Evolutionary conservation across 2,888 invertebrate genomes (phyloP), one percentile per base, ranked within the genome.

Genomic region (Ochropleura plecta): DNA sequence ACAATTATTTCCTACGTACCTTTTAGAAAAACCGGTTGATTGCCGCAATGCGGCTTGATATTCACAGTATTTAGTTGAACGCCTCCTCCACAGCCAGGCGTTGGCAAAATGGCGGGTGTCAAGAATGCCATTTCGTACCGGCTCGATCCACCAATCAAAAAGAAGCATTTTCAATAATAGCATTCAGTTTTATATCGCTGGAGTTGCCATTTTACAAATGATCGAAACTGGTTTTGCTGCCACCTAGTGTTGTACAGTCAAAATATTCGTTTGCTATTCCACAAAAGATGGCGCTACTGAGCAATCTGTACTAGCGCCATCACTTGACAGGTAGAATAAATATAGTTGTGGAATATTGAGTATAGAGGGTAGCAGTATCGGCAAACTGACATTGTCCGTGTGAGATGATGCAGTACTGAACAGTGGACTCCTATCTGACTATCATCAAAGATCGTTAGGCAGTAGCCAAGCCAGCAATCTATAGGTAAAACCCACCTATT

Each of bases 11-110:
- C 40, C 67, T 51, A 90, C 91, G 90, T 92, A 96, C 96, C 93
- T 91, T 88, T 63, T 18, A 78, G 79, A 90, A 88, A 84, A 82
- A 73, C 69, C 10, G 76, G 78, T 66, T 30, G 95, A 96, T 95
- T 84, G 94, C 94, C 93, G 94, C 93, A 91, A 93, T 93, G 94
- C 94, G 92, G 93, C 94, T 87, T 76, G 96, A 95, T 96, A 79
- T 79, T 81, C 81, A 84, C 84, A 85, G 73, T 73, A 74, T 73
- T 77, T 70, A 72, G 53, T 73, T 65, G 81, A 76, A 77, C 70
- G 76, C 83, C 73, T 77, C 76, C 84, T 79, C 74, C 79, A 73
- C 73, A 82, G 84, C 78, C 70, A 78, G 77, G 77, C 85, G 85
- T 83, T 82, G 73, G 87, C 92, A 96, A 96, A 92, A 96, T 96